These are phyloP conservation scores for Craterocephalus amniculus DNA, from an alignment of 2,797 vertebrate genomes.

Conservation along the genomic window DNA sequence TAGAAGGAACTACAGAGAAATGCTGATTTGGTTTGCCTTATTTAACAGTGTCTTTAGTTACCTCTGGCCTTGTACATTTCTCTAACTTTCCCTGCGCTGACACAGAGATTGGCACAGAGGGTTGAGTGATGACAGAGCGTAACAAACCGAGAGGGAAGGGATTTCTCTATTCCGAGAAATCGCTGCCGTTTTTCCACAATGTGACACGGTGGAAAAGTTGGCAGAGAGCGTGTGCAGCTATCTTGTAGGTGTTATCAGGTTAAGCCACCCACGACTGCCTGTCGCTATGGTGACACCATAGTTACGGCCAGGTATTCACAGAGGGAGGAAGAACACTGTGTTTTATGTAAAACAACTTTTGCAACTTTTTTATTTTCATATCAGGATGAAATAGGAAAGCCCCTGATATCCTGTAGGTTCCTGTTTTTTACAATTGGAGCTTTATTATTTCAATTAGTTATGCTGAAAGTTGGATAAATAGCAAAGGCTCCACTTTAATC, in stretches of 20 bases:
- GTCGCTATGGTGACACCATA: conserved; percentile 76
- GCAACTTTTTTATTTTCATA: conserved; percentile 12
- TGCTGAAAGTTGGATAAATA: not conserved
- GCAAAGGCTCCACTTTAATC: not conserved
- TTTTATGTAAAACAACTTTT: conserved; percentile 34
- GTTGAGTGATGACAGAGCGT: conserved; percentile 16
- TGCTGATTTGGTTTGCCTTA: conserved; percentile 24
- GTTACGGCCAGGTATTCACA: conserved; percentile 71
- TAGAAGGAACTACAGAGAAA: not conserved
- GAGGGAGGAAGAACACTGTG: conserved; percentile 35
- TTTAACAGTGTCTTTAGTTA: conserved; percentile 48
- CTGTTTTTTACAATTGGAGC: not conserved
- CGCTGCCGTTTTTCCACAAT: conserved; percentile 31
- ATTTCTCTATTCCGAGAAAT: not conserved
- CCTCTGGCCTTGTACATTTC: conserved; percentile 53
- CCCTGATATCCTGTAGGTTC: not conserved
- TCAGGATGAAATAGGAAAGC: not conserved
- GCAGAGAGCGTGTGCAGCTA: conserved; percentile 31
- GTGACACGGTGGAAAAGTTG: conserved; percentile 38
- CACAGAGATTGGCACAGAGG: conserved; percentile 31
- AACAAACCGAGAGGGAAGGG: conserved; percentile 20
- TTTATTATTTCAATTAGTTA: not conserved
- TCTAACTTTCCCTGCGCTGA: conserved; percentile 39
- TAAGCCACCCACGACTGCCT: conserved; percentile 64
- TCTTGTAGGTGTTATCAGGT: conserved; percentile 74